Evolutionary conservation across 2,113 vertebrate species (phyloP).

Genomic region (Piaya cayana): DNA sequence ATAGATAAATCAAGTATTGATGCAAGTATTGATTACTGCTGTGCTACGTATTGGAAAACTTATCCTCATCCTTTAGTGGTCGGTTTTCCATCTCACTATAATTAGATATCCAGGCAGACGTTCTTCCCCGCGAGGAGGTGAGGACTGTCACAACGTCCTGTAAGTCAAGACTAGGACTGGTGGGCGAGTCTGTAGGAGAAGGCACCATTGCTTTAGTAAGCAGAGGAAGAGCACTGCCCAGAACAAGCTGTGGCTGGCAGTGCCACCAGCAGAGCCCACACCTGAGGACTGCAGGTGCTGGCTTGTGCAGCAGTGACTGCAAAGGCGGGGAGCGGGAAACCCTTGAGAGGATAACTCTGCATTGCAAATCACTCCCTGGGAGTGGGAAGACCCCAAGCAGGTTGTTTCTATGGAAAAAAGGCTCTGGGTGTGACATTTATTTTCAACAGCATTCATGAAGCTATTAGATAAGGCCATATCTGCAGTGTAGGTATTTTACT

Average conservation of each 20-base stretch:
- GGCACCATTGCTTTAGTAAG: neutral
- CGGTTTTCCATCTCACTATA: constrained; percentile 36
- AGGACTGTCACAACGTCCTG: neutral
- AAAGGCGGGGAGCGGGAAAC: neutral
- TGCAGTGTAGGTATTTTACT: neutral
- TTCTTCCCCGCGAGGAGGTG: neutral
- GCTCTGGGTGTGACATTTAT: neutral
- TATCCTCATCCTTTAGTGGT: neutral
- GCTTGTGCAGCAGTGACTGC: no score
- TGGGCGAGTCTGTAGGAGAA: neutral
- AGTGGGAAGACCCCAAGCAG: neutral
- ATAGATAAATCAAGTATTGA: constrained; percentile 64
- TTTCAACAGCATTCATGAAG: neutral
- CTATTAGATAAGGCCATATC: neutral
- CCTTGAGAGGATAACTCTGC: neutral
- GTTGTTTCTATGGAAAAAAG: neutral
- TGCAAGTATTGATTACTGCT: constrained; percentile 64
- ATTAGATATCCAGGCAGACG: neutral
- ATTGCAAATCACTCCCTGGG: neutral
- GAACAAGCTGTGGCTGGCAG: neutral
- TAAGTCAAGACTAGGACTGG: neutral
- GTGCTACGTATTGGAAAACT: constrained; percentile 43
- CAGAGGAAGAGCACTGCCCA: neutral
- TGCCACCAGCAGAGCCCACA: neutral
- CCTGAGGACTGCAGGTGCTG: neutral